phyloP scores from a whole-genome alignment of 1,140 invertebrate genomes.

The Pachypeltis micranthus region DNA sequence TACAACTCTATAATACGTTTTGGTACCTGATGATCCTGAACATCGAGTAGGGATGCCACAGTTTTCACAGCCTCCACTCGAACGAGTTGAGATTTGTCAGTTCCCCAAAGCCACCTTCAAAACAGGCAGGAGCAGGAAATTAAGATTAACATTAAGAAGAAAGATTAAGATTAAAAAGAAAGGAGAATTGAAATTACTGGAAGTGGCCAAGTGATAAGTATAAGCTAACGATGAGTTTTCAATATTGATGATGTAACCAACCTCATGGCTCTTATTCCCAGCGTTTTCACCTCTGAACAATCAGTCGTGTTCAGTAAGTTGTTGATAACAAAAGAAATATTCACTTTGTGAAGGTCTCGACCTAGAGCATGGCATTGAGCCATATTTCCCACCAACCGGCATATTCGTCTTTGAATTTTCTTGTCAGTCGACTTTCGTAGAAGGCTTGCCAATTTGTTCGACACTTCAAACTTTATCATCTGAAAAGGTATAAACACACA shows the following conservation, averaged over 20 bases:
- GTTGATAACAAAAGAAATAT: conserved; percentile 19
- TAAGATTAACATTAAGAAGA: too few relatives aligned
- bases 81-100: conserved; percentile 20
- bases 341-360: conserved; percentile 20
- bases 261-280: conserved; percentile 28
- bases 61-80: conserved; percentile 16
- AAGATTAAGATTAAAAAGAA: too few relatives aligned
- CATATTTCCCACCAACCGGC: conserved; percentile 27
- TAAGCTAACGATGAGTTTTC: too few relatives aligned
- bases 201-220: too few relatives aligned
- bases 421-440: conserved; percentile 23
- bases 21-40: conserved; percentile 18
- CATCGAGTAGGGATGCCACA: conserved; percentile 14
- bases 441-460: conserved; percentile 21
- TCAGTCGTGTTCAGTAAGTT: conserved; percentile 18
- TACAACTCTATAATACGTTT: too few relatives aligned
- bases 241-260: conserved; percentile 10
- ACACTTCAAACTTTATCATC: conserved; percentile 20
- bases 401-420: conserved; percentile 24
- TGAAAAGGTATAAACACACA: too few relatives aligned
- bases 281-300: conserved; percentile 20
- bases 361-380: conserved; percentile 21
- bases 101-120: conserved; percentile 21
- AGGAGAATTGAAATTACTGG: too few relatives aligned
- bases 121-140: background rate